Conservation (phyloP, 2,888 invertebrate genomes). For the Napeogenes sylphis region DNA sequence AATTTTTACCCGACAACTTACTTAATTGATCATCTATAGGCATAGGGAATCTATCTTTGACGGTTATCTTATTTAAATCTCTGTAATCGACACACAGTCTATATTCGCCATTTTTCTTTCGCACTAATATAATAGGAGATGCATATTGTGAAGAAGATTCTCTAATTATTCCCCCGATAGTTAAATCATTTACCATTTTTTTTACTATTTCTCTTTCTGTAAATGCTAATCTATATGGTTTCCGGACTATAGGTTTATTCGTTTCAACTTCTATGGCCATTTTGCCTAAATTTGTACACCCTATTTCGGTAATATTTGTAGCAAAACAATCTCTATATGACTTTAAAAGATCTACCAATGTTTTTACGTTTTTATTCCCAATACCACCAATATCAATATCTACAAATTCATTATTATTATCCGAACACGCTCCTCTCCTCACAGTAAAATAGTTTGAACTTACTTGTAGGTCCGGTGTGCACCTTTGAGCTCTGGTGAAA, state of each 20-base stretch:
- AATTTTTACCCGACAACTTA: slow-evolving; percentile 31
- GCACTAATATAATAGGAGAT: slow-evolving; percentile 33
- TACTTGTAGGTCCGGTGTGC: too few relatives aligned
- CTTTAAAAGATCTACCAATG: too few relatives aligned
- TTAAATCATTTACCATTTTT: background rate
- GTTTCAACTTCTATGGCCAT: too few relatives aligned
- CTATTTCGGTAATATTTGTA: too few relatives aligned
- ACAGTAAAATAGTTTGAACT: too few relatives aligned
- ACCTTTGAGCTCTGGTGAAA: too few relatives aligned
- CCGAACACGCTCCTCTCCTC: too few relatives aligned
- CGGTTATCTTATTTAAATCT: slow-evolving; percentile 20
- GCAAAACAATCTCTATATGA: too few relatives aligned
- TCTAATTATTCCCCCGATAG: background rate
- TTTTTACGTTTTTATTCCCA: too few relatives aligned
- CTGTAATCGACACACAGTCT: slow-evolving; percentile 37
- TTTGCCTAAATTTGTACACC: too few relatives aligned
- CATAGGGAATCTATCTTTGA: slow-evolving; percentile 35
- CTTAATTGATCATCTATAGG: slow-evolving; percentile 36
- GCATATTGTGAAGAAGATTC: slow-evolving; percentile 17
- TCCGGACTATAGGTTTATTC: background rate
- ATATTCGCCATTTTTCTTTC: slow-evolving; percentile 34
- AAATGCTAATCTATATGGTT: background rate
- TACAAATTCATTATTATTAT: too few relatives aligned
- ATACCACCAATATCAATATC: too few relatives aligned
- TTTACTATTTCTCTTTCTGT: background rate